phyloP scores from a whole-genome alignment of 1,140 invertebrate species.

The Drosophila sproati region DNA sequence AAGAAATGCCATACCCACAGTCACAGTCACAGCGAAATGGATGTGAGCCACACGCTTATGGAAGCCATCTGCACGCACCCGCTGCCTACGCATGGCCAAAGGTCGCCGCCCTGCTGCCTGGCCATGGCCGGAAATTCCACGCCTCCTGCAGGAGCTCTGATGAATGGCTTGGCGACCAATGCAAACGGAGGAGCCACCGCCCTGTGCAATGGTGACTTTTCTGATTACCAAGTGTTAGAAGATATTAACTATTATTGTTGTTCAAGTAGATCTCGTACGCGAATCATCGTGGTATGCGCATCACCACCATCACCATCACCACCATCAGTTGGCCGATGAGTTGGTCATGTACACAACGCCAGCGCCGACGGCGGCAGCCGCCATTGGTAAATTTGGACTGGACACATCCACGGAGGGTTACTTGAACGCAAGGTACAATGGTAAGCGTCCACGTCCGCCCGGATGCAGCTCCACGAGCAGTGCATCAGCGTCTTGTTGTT shows the following conservation, averaged over 20 bases:
- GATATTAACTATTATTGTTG: neutral
- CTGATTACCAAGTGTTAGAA: neutral
- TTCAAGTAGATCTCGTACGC: conserved; percentile 65
- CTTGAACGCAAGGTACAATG: conserved; percentile 84
- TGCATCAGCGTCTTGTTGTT: conserved; percentile 53
- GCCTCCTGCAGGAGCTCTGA: conserved; percentile 62
- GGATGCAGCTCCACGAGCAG: conserved; percentile 50
- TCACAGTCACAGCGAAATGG: conserved; percentile 59
- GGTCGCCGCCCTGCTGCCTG: conserved; percentile 60
- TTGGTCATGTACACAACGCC: conserved; percentile 78
- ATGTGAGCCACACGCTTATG: conserved; percentile 66
- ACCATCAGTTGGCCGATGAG: conserved; percentile 74
- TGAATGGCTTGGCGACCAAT: conserved; percentile 50
- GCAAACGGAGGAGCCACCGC: conserved; percentile 43
- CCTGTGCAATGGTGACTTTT: conserved; percentile 61
- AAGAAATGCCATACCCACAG: conserved; percentile 56
- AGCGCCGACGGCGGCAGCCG: conserved; percentile 59
- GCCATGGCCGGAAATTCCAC: conserved; percentile 49
- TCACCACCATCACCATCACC: conserved; percentile 74
- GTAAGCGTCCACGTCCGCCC: conserved; percentile 74
- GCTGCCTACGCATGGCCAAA: conserved; percentile 39
- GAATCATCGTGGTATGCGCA: conserved; percentile 82
- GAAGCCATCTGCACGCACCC: conserved; percentile 65
- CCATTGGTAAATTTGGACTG: conserved; percentile 79
- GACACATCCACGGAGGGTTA: conserved; percentile 82